A percentile compares a stretch with the other conserved stretches of the same genome.
These are phyloP conservation scores for Baryphthengus martii DNA, from an alignment of 2,113 vertebrate species.

Conservation along the genomic window DNA sequence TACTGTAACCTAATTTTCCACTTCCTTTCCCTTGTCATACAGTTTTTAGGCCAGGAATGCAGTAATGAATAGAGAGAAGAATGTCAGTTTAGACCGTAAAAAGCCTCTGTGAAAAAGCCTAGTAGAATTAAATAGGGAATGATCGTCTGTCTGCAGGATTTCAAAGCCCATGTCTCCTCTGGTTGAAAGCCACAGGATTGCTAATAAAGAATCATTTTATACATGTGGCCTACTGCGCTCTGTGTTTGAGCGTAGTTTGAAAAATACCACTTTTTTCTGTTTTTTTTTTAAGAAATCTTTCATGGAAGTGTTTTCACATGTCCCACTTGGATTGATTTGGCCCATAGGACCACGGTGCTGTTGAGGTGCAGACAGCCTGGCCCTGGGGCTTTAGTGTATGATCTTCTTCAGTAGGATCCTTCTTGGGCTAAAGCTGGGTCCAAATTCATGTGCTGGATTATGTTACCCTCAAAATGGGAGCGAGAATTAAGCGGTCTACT, in stretches of 20 bases:
- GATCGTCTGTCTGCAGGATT: slow-evolving; percentile 25
- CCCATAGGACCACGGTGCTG: background rate
- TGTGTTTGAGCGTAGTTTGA: background rate
- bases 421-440: background rate
- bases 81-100: slow-evolving; percentile 60
- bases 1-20: slow-evolving; percentile 62
- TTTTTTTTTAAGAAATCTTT: background rate
- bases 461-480: background rate
- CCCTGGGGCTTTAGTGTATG: background rate
- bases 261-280: background rate
- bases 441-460: background rate
- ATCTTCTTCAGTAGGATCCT: background rate
- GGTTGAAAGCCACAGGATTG: slow-evolving; percentile 30
- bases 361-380: background rate
- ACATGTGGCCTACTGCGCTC: background rate
- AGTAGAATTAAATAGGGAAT: slow-evolving; percentile 49
- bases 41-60: slow-evolving; percentile 50
- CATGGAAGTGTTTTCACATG: background rate
- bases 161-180: slow-evolving; percentile 47
- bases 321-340: background rate
- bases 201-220: slow-evolving; percentile 27
- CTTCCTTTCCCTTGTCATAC: slow-evolving; percentile 64
- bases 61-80: slow-evolving; percentile 62
- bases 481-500: background rate
- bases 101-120: slow-evolving; percentile 37